A percentile compares a stretch with the other conserved stretches of the same genome.
phyloP scores from a whole-genome alignment of 2,888 invertebrate species.

The Pycnomerus fuliginosus region DNA sequence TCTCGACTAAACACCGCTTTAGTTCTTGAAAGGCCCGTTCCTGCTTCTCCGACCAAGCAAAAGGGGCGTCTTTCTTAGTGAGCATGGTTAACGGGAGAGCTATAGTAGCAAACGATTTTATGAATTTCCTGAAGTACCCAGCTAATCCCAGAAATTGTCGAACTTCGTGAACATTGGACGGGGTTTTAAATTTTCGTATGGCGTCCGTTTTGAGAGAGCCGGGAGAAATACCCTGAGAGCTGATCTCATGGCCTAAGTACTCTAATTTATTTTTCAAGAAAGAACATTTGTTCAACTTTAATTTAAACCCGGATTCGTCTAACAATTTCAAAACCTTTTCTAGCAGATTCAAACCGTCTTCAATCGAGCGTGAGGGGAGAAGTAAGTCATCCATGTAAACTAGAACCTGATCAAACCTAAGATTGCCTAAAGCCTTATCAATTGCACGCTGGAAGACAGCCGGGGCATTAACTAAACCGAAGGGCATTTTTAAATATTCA shows the following conservation, averaged over 20 bases:
- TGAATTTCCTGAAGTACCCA: conserved; percentile 9
- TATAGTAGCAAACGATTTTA: conserved; percentile 1
- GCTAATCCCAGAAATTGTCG: conserved; percentile 12
- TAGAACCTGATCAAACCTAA: not conserved
- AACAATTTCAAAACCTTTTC: not conserved
- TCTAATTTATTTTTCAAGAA: conserved; percentile 21
- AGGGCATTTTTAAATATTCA: conserved; percentile 18
- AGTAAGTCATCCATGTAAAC: conserved; percentile 4
- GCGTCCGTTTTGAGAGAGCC: no score
- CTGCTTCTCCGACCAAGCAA: no score
- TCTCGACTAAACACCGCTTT: no score
- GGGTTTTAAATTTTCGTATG: conserved; percentile 14
- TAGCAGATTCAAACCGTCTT: not conserved
- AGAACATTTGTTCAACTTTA: conserved; percentile 22
- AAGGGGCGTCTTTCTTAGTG: no score
- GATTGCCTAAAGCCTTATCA: not conserved
- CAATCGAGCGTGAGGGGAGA: not conserved
- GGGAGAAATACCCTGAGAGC: conserved; percentile 19
- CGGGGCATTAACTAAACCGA: conserved; percentile 2
- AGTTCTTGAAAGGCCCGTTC: no score
- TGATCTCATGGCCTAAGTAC: conserved; percentile 16
- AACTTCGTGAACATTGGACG: conserved; percentile 9
- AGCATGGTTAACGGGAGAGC: no score
- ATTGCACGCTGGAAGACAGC: conserved; percentile 1
- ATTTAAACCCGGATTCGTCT: conserved; percentile 8